These are phyloP conservation scores for Brachionus angularis DNA, from an alignment of 1,140 invertebrate genomes.

Conservation along the genomic window DNA sequence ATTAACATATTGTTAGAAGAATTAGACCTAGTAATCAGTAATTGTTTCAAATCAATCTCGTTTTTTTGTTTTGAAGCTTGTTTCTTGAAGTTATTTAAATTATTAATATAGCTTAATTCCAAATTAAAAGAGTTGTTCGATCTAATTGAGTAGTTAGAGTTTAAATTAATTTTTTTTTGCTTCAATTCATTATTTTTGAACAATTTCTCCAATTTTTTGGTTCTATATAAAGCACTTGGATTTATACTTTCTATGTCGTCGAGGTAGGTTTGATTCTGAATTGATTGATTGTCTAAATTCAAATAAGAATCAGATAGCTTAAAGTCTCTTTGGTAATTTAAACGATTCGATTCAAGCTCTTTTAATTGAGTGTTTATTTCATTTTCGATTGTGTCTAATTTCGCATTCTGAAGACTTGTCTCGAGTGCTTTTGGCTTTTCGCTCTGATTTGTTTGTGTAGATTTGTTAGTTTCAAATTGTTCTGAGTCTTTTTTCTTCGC, in stretches of 20 bases:
- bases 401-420: neutral
- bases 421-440: neutral
- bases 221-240: conserved; percentile 13
- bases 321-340: too few relatives aligned
- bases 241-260: conserved; percentile 25
- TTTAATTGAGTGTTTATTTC: conserved; percentile 29
- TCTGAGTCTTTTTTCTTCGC: too few relatives aligned
- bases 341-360: neutral
- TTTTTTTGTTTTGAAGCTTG: too few relatives aligned
- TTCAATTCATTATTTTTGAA: neutral
- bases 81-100: too few relatives aligned
- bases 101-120: neutral
- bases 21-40: too few relatives aligned
- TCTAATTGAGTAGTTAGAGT: neutral
- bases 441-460: neutral
- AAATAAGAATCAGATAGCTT: conserved; percentile 9
- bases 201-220: conserved; percentile 12
- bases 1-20: neutral
- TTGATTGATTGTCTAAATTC: too few relatives aligned
- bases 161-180: conserved; percentile 6
- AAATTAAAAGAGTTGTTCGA: neutral
- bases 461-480: neutral
- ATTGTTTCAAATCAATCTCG: too few relatives aligned
- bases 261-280: conserved; percentile 6
- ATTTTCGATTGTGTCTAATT: conserved; percentile 14